Conservation (phyloP, 37 sponge, comb jelly and placozoan species). For the Haliclona indistincta region DNA sequence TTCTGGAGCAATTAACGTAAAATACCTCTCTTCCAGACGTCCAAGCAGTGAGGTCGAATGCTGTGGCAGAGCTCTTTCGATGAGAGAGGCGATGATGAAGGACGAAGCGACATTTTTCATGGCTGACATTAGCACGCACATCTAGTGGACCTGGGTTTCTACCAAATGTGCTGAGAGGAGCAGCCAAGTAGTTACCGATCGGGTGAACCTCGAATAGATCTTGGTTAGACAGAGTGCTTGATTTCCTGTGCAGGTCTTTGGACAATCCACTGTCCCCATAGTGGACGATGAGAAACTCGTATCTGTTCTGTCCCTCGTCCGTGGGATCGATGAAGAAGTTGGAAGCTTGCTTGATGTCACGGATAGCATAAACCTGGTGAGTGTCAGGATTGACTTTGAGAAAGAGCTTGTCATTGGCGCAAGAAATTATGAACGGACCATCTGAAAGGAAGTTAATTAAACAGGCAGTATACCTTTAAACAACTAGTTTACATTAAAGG, state of each 20-base stretch:
- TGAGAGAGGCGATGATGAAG: slow-evolving; percentile 13
- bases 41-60: slow-evolving; percentile 19
- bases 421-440: slow-evolving; percentile 55
- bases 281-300: slow-evolving; percentile 53
- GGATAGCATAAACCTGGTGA: slow-evolving; percentile 17
- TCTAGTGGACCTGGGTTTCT: slow-evolving; percentile 35
- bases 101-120: not conserved
- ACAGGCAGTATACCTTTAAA: not conserved
- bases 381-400: slow-evolving; percentile 17
- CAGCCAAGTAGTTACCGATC: slow-evolving; percentile 24
- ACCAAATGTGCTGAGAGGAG: slow-evolving; percentile 22
- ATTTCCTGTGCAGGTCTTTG: not conserved
- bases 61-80: not conserved
- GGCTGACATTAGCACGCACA: not conserved
- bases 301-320: slow-evolving; percentile 25
- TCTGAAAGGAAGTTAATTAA: slow-evolving; percentile 21
- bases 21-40: slow-evolving; percentile 28
- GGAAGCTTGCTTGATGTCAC: slow-evolving; percentile 23
- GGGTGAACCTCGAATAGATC: not conserved
- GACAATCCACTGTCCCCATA: not conserved
- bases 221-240: not conserved
- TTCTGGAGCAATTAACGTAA: slow-evolving; percentile 38
- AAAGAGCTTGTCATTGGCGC: slow-evolving; percentile 20
- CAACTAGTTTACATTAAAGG: not conserved
- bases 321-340: slow-evolving; percentile 35